Conservation (phyloP, 2,888 invertebrate species). For the Macropis europaea region DNA sequence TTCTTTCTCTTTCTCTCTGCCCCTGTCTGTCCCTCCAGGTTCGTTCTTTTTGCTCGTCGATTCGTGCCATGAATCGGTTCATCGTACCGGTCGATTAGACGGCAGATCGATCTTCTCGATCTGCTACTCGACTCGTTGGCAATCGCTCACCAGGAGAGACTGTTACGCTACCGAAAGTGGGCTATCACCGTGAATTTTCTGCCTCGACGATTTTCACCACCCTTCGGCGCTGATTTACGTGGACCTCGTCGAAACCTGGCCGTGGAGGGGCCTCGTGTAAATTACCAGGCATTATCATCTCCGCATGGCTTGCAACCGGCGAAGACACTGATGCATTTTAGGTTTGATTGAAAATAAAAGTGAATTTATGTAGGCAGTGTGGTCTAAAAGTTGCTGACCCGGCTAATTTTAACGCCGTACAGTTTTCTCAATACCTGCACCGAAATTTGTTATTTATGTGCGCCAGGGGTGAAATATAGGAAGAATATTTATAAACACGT, state of each 20-base stretch:
- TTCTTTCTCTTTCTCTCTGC: background rate
- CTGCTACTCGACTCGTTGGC: conserved; percentile 30
- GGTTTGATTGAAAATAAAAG: too few species aligned
- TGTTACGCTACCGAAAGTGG: conserved; percentile 31
- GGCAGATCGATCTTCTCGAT: conserved; percentile 52
- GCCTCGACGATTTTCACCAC: conserved; percentile 13
- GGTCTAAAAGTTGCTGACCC: too few species aligned
- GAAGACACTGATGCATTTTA: too few species aligned
- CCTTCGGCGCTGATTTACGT: conserved; percentile 34
- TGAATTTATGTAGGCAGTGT: too few species aligned
- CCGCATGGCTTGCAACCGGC: background rate
- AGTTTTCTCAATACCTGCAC: too few species aligned
- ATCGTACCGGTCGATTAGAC: conserved; percentile 56
- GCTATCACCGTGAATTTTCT: conserved; percentile 45
- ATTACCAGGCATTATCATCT: conserved; percentile 10
- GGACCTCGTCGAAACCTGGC: background rate
- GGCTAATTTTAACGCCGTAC: too few species aligned
- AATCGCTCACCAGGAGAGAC: conserved; percentile 13
- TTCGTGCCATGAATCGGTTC: conserved; percentile 50
- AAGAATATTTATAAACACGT: too few species aligned
- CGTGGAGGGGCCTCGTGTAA: background rate
- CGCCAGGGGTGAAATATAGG: too few species aligned
- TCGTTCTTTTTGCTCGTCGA: conserved; percentile 20
- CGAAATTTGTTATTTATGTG: too few species aligned
- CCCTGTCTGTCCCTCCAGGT: background rate